Conservation (phyloP, 30 jellyfish, hydroid and myxozoan species). For the Catostylus mosaicus region DNA sequence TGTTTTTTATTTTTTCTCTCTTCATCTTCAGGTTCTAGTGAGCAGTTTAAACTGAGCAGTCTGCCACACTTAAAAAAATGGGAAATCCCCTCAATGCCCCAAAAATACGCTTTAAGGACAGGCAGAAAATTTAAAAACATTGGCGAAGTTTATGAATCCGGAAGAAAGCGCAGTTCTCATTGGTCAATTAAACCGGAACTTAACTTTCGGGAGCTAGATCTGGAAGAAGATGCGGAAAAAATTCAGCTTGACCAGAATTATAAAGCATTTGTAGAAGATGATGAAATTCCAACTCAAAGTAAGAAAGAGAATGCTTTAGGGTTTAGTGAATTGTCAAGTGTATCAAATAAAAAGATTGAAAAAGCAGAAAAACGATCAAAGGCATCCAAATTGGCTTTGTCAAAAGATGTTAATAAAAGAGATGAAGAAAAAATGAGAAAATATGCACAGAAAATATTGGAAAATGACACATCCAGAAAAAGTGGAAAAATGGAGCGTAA, state of each 20-base stretch:
- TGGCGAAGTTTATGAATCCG: conserved; percentile 40
- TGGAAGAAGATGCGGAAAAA: conserved; percentile 95
- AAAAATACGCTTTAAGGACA: conserved; percentile 70
- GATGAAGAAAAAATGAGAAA: background rate
- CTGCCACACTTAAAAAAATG: conserved; percentile 88
- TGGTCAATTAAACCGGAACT: conserved; percentile 92
- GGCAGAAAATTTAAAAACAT: conserved; percentile 93
- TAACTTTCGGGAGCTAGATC: conserved; percentile 77
- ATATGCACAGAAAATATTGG: background rate
- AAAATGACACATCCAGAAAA: background rate
- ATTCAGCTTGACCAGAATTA: conserved; percentile 87
- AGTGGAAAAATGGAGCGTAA: background rate
- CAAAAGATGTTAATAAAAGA: background rate
- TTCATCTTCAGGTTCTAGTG: conserved; percentile 13
- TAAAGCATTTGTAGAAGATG: conserved; percentile 83
- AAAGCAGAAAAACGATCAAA: conserved; percentile 10
- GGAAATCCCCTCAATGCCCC: conserved; percentile 86
- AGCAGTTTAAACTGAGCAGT: conserved; percentile 69
- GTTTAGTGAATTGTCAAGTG: background rate
- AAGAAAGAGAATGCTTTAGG: conserved; percentile 8
- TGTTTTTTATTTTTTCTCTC: background rate
- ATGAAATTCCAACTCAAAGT: conserved; percentile 35
- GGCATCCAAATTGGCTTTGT: background rate
- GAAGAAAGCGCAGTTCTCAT: conserved; percentile 80
- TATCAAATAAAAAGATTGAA: background rate